phyloP scores from a whole-genome alignment of 2,888 invertebrate species.

The Bombyx huttoni region DNA sequence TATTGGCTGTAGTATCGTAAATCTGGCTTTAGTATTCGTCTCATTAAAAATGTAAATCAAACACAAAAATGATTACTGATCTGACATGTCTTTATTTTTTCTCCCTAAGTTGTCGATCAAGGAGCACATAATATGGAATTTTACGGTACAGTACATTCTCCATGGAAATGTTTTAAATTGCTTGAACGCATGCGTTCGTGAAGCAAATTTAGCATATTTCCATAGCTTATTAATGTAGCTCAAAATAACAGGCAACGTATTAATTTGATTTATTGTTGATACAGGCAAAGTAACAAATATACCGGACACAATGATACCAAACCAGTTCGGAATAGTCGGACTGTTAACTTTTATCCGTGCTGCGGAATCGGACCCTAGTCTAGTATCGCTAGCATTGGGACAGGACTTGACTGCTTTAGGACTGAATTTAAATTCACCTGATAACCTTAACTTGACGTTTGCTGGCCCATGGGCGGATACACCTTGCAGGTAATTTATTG shows the following conservation, averaged over 20 bases:
- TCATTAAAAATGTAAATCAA: constrained; percentile 2
- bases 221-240: constrained; percentile 1
- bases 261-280: constrained; percentile 8
- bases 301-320: constrained; percentile 98
- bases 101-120: constrained; percentile 52
- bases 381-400: constrained; percentile 96
- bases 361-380: constrained; percentile 96
- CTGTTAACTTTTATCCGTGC: constrained; percentile 97
- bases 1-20: no score
- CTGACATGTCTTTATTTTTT: constrained; percentile 36
- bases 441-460: constrained; percentile 98
- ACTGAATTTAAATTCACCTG: constrained; percentile 97
- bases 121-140: constrained; percentile 49
- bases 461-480: constrained; percentile 99
- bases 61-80: constrained; percentile 7
- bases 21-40: no score
- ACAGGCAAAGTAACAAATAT: constrained; percentile 97
- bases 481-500: constrained; percentile 79
- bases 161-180: constrained; percentile 23
- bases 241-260: background rate
- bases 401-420: constrained; percentile 98
- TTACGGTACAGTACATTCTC: constrained; percentile 38
- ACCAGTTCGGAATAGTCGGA: constrained; percentile 99
- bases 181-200: constrained; percentile 10
- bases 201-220: constrained; percentile 23